These are phyloP conservation scores for Brachycybe producta DNA, from an alignment of 2,888 invertebrate genomes.

Conservation along the genomic window DNA sequence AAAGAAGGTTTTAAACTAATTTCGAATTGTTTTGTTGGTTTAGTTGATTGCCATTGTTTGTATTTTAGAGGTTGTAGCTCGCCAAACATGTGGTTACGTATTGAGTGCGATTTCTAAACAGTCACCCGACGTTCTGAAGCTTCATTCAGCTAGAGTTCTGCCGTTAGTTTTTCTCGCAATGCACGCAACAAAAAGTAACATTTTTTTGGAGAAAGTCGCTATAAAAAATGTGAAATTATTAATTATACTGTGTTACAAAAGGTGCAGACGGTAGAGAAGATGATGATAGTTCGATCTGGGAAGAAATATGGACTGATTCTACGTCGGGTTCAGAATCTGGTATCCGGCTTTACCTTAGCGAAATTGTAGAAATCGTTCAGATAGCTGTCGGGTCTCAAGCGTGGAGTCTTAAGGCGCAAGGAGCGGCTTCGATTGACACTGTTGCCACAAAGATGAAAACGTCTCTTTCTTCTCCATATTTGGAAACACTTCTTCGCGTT, in stretches of 20 bases:
- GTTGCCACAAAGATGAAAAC: conserved; percentile 56
- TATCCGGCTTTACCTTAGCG: conserved; percentile 57
- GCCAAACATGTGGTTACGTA: conserved; percentile 34
- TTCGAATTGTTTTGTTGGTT: not conserved
- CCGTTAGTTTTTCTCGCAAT: conserved; percentile 81
- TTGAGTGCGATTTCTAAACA: conserved; percentile 69
- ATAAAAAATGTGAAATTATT: not conserved
- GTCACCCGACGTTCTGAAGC: conserved; percentile 29
- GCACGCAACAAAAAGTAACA: conserved; percentile 54
- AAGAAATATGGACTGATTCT: conserved; percentile 77
- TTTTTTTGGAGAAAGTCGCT: no score
- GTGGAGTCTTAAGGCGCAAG: conserved; percentile 77
- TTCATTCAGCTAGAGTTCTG: conserved; percentile 43
- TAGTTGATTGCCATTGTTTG: no score
- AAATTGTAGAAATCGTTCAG: conserved; percentile 56
- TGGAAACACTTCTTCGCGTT: conserved; percentile 47
- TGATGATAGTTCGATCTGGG: conserved; percentile 44
- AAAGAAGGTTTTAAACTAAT: conserved; percentile 42
- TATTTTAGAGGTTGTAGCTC: conserved; percentile 15
- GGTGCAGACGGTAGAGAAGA: conserved; percentile 16
- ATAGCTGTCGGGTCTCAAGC: conserved; percentile 63
- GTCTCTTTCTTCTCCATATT: conserved; percentile 45
- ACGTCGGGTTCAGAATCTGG: conserved; percentile 73
- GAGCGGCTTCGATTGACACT: conserved; percentile 64
- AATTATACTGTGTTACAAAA: not conserved